Evolutionary conservation across 2,113 vertebrate species (phyloP), one percentile per base, ranked within the genome.

Genomic region (Gracilinanus agilis): DNA sequence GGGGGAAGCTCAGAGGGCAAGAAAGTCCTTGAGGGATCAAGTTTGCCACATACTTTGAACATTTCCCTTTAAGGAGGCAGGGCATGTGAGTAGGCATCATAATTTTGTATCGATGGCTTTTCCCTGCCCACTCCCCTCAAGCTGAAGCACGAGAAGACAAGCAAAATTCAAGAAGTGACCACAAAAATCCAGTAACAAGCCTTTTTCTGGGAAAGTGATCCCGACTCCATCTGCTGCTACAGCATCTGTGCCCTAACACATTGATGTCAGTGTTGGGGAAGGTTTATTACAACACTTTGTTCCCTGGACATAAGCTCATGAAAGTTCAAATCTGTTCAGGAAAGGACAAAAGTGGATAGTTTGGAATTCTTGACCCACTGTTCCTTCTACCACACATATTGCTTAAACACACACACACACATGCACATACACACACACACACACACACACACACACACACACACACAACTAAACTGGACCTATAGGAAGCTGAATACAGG

Each of bases 321-420:
- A 91, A 94, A 93, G 67, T 93, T 96, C 58, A 94, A 53, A 94
- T 95, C 93, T 96, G 55, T 93, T 95, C 91, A 67, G 90, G 55
- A 90, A 92, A n/a, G 4, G 25, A 93, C n/a, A 40, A 40, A 83
- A 83, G n/a, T 40, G 7, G 34, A 83, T 40, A 83, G n/a, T 19
- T 83, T 40, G 19, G n/a, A 19, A 83, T 83, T 83, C 67, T n/a
- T 83, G n/a, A 83, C 67, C 67, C 67, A 9, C 34, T 83, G 67
- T 40, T 83, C 67, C 19, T 6, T 83, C 61, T 75, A 75, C 34
- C 12, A 75, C 61, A 75, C n/a, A 83, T 21, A 75, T 6, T 8
- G 5, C 16, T 75, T 40, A 75, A 75, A 83, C 49, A 49, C 49
- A 49, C 49, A 49, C 49, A 49, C 49, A 49, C 49, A 49, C 49